Conservation (phyloP, 30 jellyfish, hydroid and myxozoan genomes). For the Chrysaora quinquecirrha region DNA sequence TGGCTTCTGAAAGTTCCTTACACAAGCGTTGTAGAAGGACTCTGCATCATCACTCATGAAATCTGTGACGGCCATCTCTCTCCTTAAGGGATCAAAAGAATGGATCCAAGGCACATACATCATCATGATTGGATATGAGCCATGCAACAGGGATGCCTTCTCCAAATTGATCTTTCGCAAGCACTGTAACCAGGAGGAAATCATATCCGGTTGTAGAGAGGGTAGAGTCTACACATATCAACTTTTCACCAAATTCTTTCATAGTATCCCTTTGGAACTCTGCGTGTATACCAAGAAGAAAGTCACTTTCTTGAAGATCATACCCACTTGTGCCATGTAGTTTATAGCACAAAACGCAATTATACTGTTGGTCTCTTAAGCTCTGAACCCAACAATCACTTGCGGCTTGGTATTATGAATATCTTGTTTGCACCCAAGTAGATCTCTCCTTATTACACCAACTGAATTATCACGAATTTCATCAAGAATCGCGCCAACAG, state of each 20-base stretch:
- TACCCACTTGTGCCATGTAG: conserved; percentile 8
- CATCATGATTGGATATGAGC: conserved; percentile 49
- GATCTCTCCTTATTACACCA: conserved; percentile 23
- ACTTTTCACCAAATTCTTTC: background rate
- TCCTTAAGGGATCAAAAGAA: too few species aligned
- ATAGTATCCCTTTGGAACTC: conserved; percentile 12
- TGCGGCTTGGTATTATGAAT: conserved; percentile 7
- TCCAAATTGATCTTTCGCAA: conserved; percentile 52
- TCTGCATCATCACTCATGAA: conserved; percentile 63
- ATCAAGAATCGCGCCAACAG: too few species aligned
- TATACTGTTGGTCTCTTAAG: background rate
- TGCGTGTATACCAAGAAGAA: conserved; percentile 17
- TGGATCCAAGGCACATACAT: conserved; percentile 52
- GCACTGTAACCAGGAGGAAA: conserved; percentile 36
- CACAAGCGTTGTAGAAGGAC: conserved; percentile 49
- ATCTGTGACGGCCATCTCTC: conserved; percentile 25
- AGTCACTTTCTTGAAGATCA: conserved; percentile 27
- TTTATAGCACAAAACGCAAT: conserved; percentile 25
- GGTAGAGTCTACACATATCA: conserved; percentile 40
- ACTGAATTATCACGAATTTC: too few species aligned
- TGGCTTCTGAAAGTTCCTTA: conserved; percentile 19
- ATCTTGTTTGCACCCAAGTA: conserved; percentile 34
- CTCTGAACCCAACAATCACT: conserved; percentile 34
- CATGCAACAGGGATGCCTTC: conserved; percentile 70
- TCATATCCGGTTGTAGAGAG: conserved; percentile 23